Conservation (phyloP, 2,113 vertebrate species). For the Phrynosoma blainvillii region DNA sequence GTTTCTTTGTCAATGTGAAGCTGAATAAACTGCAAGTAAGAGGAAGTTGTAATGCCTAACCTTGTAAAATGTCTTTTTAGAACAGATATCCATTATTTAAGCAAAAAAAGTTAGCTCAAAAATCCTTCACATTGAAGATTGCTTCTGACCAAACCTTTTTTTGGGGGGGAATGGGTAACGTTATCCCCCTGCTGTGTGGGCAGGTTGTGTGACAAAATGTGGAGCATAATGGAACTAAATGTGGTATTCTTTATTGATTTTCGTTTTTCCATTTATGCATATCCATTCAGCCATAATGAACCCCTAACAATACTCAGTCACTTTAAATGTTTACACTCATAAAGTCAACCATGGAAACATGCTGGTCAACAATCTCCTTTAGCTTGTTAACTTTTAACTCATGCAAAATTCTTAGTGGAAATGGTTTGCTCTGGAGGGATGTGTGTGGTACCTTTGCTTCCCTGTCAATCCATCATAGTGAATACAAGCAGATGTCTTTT, state of each 20-base stretch:
- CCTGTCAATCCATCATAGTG: background rate
- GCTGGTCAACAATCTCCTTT: background rate
- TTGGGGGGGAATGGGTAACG: background rate
- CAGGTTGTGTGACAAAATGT: background rate
- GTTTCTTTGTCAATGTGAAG: background rate
- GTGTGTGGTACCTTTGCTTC: background rate
- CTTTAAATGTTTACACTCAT: background rate
- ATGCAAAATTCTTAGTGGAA: background rate
- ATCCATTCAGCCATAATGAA: background rate
- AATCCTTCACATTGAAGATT: background rate
- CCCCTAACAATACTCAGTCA: background rate
- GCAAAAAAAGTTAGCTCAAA: background rate
- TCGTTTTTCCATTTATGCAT: background rate
- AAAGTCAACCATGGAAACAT: background rate
- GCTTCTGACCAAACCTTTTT: background rate
- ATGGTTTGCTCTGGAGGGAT: background rate
- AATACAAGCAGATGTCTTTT: background rate
- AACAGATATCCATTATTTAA: slow-evolving; percentile 21
- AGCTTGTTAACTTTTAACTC: background rate
- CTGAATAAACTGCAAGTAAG: background rate
- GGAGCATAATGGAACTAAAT: background rate
- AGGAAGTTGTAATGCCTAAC: background rate
- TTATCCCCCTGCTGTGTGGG: background rate
- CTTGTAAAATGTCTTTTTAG: slow-evolving; percentile 2
- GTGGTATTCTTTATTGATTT: background rate